Evolutionary conservation across 2,888 invertebrate species (phyloP).

Genomic region (Sinelater perroti): DNA sequence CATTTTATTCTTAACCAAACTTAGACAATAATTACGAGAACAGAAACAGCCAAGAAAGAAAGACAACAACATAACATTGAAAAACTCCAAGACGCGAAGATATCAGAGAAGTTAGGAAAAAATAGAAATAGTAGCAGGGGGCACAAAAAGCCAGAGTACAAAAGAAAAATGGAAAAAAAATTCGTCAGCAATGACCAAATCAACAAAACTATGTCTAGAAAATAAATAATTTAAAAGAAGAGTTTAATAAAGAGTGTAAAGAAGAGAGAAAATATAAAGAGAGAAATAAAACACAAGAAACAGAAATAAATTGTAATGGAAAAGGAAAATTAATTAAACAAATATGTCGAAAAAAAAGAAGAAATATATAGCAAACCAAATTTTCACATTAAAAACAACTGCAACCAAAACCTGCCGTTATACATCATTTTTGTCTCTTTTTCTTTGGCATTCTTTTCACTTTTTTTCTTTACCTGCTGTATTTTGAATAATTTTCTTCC

Average conservation of each 20-base stretch:
- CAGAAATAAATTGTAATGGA: no score
- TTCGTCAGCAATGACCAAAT: not conserved
- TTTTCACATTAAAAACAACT: no score
- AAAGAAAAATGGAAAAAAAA: not conserved
- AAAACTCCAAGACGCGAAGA: conserved; percentile 1
- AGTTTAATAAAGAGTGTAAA: not conserved
- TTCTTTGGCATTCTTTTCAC: no score
- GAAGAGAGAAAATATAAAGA: not conserved
- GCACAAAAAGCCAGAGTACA: not conserved
- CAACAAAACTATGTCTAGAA: not conserved
- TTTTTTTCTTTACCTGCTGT: no score
- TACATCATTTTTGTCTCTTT: no score
- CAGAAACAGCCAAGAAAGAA: not conserved
- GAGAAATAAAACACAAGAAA: no score
- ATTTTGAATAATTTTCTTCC: no score
- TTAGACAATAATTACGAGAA: no score
- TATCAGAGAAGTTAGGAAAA: not conserved
- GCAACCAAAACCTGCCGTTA: no score
- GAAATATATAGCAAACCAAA: no score
- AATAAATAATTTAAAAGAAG: not conserved
- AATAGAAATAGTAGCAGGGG: not conserved
- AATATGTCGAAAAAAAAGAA: no score
- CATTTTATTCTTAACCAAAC: not conserved
- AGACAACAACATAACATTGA: conserved; percentile 4
- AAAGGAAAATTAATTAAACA: no score